Percentiles rank a stretch among this genome's conserved stretches.
Conservation (phyloP, 2,113 vertebrate genomes). For the Clarias batrachus region DNA sequence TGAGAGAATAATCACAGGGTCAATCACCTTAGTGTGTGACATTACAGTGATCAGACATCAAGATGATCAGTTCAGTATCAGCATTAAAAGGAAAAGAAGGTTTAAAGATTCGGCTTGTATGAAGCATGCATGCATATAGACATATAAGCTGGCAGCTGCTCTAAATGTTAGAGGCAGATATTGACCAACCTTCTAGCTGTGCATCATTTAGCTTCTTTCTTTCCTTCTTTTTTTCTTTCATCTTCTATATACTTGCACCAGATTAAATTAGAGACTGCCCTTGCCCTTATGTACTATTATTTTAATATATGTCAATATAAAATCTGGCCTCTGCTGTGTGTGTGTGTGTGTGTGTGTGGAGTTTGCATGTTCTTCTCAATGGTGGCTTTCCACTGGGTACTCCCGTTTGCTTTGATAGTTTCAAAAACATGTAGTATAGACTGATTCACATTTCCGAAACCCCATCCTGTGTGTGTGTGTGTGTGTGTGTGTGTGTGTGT, state of each 20-base stretch:
- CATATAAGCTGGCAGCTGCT: not conserved
- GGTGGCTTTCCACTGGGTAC: too few species aligned
- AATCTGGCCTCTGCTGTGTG: too few species aligned
- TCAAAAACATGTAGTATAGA: too few species aligned
- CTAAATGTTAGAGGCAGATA: not conserved
- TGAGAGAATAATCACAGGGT: conserved; percentile 18
- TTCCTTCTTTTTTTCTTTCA: too few species aligned
- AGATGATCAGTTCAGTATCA: not conserved
- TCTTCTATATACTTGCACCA: not conserved
- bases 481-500: too few species aligned
- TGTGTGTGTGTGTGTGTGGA: too few species aligned
- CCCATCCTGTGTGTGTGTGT: too few species aligned
- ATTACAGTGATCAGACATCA: not conserved
- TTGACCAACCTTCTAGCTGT: not conserved
- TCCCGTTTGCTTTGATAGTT: too few species aligned
- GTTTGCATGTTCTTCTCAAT: too few species aligned
- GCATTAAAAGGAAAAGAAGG: not conserved
- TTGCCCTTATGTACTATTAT: not conserved
- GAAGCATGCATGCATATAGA: not conserved
- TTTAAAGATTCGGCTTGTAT: not conserved
- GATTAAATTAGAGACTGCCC: not conserved
- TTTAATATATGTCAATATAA: not conserved
- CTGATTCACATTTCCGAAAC: too few species aligned
- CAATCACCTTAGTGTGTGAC: not conserved
- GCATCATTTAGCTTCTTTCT: not conserved